A percentile compares a stretch with the other conserved stretches of the same genome.
Evolutionary conservation across 1,140 invertebrate species (phyloP).

Genomic region (Drosophila parabipectinata): DNA sequence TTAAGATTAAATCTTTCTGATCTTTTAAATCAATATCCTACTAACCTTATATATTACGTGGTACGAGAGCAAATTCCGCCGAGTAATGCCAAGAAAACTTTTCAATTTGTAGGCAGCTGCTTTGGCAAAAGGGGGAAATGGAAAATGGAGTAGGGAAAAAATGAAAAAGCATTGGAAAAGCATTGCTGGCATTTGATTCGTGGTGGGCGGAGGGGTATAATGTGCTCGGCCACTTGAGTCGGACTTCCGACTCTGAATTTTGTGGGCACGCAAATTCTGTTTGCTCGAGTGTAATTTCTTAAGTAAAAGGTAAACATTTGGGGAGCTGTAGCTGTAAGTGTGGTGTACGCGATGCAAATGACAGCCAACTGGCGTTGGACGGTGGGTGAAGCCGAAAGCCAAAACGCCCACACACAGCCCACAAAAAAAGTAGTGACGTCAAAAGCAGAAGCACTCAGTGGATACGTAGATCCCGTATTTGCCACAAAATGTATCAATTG

Average conservation of each 20-base stretch:
- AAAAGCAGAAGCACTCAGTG: constrained; percentile 10
- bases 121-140: not conserved
- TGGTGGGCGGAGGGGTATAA: constrained; percentile 43
- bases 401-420: constrained; percentile 6
- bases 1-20: not conserved
- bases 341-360: constrained; percentile 67
- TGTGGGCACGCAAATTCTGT: constrained; percentile 73
- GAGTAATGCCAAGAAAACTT: constrained; percentile 65
- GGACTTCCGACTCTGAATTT: constrained; percentile 53
- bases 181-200: constrained; percentile 61
- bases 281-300: constrained; percentile 83
- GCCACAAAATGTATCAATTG: not conserved
- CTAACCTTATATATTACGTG: not conserved
- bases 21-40: not conserved
- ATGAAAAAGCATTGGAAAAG: constrained; percentile 31
- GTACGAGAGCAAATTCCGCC: constrained; percentile 26
- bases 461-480: not conserved
- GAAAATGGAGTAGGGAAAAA: not conserved
- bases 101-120: constrained; percentile 67
- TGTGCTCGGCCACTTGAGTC: constrained; percentile 71
- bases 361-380: constrained; percentile 26
- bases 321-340: constrained; percentile 63
- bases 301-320: constrained; percentile 84
- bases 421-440: constrained; percentile 32
- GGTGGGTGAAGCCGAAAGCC: not conserved